Base-by-base conservation (phyloP, 2,888 invertebrate genomes). In the Hirtodrosophila alboralis region DNA sequence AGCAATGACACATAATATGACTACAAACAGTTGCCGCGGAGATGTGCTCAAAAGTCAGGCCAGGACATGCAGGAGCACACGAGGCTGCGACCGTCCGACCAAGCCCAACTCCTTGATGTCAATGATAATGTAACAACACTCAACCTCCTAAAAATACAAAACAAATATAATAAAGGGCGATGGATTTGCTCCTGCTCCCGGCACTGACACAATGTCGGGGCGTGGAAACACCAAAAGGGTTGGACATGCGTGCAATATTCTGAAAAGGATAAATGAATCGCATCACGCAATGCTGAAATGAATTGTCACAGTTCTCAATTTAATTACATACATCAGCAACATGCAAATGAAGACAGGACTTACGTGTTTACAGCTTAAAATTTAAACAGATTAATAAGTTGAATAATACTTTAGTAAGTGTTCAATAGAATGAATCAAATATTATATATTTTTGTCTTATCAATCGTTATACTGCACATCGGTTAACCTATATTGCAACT, bases 261-360 rank as follows among this genome's bases (percentile, higher is more conserved):
- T 13, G 57, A 57, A 31, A 59, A 56, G 54, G 66, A 62, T 66
- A 40, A 43, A 38, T 37, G 34, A 30, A 40, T 9, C 21, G 26
- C 27, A 30, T 23, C 6, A 23, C 6, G 6, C 23, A 23, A 8
- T 45, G 38, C 33, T 53, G 33, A 62, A 67, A 63, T 61, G 63
- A 73, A 85, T 83, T 87, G 87, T 87, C 87, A 81, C 87, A 84
- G 77, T 71, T 73, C 66, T 75, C 80, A 43, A 88, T 89, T 89
- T 87, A 88, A 88, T 87, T 87, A 89, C 77, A 75, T 79, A 78
- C 72, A 76, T 64, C 56, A 52, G 48, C 8, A n/a, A 41, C 65
- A 80, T 74, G 81, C 73, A 76, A 85, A 79, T 77, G 44, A 70
- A 70, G 75, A 69, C 63, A 63, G 60, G 66, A 47, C 31, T 33